A percentile compares a stretch with the other conserved stretches of the same genome.
These are phyloP conservation scores for Fulica atra DNA, from an alignment of 2,113 vertebrate genomes.

Conservation along the genomic window DNA sequence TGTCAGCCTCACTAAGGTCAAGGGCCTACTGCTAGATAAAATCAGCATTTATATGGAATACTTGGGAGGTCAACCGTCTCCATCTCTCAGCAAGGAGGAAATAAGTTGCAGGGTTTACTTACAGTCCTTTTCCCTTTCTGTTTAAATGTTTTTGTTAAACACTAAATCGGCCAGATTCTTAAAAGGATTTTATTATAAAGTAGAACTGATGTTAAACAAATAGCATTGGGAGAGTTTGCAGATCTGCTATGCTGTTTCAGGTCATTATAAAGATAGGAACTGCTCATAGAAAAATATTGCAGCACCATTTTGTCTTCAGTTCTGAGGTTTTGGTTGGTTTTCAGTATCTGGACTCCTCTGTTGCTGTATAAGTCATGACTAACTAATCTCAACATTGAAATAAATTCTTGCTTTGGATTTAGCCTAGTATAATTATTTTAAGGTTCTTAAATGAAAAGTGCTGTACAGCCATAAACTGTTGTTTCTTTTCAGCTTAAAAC, in stretches of 20 bases:
- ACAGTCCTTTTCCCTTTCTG: constrained; percentile 9
- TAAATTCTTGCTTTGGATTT: neutral
- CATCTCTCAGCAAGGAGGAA: constrained; percentile 55
- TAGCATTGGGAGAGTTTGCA: neutral
- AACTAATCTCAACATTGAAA: neutral
- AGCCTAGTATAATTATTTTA: neutral
- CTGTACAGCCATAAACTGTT: neutral
- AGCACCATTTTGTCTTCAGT: neutral
- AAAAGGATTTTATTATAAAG: constrained; percentile 27
- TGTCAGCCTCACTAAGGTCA: constrained; percentile 53
- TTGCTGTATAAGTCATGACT: neutral
- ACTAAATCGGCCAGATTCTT: constrained; percentile 44
- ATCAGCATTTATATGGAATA: constrained; percentile 60
- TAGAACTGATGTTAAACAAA: neutral
- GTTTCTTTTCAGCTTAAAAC: neutral
- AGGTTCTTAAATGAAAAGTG: neutral
- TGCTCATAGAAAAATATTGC: neutral
- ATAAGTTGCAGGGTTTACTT: constrained; percentile 48
- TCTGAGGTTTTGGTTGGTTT: neutral
- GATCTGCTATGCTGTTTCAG: neutral
- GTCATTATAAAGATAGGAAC: neutral
- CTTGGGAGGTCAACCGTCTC: constrained; percentile 43
- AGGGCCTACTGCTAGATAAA: constrained; percentile 47
- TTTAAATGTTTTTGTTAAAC: neutral
- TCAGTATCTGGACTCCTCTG: neutral